Evolutionary conservation across 2,888 invertebrate genomes (phyloP).

Genomic region (Drosophila buzzatii): DNA sequence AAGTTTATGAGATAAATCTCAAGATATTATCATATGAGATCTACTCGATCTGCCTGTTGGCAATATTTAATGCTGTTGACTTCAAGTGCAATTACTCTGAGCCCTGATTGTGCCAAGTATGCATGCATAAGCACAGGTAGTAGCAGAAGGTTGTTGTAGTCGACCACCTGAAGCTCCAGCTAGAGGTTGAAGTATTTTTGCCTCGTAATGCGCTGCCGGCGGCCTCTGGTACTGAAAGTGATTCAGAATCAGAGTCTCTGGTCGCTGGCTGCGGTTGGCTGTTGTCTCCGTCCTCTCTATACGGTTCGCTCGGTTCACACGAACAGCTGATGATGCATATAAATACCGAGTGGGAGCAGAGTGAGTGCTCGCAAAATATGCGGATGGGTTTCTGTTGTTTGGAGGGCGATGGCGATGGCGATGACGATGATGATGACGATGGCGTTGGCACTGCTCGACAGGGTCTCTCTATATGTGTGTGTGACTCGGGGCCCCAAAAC

Average conservation of each 20-base stretch:
- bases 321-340: constrained; percentile 72
- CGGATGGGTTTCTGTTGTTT: constrained; percentile 42
- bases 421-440: constrained; percentile 14
- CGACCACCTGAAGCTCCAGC: constrained; percentile 54
- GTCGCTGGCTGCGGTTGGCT: constrained; percentile 23
- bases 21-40: neutral
- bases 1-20: neutral
- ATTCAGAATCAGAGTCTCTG: constrained; percentile 19
- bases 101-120: constrained; percentile 2
- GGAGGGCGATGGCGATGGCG: constrained; percentile 51
- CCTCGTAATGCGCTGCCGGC: constrained; percentile 25
- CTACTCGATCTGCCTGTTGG: neutral
- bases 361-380: constrained; percentile 44
- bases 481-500: constrained; percentile 41
- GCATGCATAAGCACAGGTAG: constrained; percentile 18
- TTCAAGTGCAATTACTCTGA: neutral
- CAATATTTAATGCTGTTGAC: neutral
- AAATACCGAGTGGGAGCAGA: constrained; percentile 34
- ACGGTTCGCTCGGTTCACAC: constrained; percentile 38
- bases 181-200: constrained; percentile 11
- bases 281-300: constrained; percentile 10
- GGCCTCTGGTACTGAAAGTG: constrained; percentile 23
- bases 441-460: constrained; percentile 12
- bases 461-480: neutral
- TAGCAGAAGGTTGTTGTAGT: neutral